Evolutionary conservation across 1,140 invertebrate genomes (phyloP).

Genomic region (Leptopilina clavipes): DNA sequence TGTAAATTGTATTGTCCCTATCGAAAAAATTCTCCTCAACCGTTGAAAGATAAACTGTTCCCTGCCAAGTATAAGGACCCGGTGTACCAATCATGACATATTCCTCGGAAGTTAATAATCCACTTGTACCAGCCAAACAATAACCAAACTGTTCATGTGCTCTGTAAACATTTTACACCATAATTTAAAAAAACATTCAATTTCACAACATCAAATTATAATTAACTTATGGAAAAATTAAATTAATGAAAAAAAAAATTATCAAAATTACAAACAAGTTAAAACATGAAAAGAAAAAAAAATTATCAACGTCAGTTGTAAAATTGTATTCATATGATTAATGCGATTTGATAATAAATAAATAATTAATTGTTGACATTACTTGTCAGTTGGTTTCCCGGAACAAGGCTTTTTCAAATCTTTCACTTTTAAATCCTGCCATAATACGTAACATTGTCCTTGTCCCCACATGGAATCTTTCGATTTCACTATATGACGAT

Average conservation of each 20-base stretch:
- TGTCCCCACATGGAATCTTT: slow-evolving; percentile 87
- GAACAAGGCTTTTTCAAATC: slow-evolving; percentile 87
- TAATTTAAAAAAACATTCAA: neutral
- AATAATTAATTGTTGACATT: slow-evolving; percentile 46
- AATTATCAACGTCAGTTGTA: neutral
- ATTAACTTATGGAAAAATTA: too few species aligned
- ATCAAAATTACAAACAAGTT: too few species aligned
- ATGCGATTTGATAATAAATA: neutral
- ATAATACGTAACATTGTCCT: slow-evolving; percentile 91
- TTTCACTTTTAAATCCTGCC: slow-evolving; percentile 82
- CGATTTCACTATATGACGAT: slow-evolving; percentile 86
- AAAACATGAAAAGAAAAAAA: too few species aligned
- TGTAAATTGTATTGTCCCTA: slow-evolving; percentile 87
- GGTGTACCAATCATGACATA: slow-evolving; percentile 89
- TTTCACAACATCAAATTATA: neutral
- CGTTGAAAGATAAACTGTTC: slow-evolving; percentile 88
- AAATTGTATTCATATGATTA: slow-evolving; percentile 34
- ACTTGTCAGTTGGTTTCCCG: slow-evolving; percentile 83
- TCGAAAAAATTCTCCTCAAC: slow-evolving; percentile 84
- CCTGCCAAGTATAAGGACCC: slow-evolving; percentile 91
- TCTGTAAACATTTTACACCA: slow-evolving; percentile 75
- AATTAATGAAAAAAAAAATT: too few species aligned
- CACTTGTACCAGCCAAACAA: slow-evolving; percentile 95
- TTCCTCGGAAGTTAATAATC: slow-evolving; percentile 85
- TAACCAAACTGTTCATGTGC: slow-evolving; percentile 91